phyloP scores from a whole-genome alignment of 2,888 invertebrate genomes.

The Sialis fuliginosa region DNA sequence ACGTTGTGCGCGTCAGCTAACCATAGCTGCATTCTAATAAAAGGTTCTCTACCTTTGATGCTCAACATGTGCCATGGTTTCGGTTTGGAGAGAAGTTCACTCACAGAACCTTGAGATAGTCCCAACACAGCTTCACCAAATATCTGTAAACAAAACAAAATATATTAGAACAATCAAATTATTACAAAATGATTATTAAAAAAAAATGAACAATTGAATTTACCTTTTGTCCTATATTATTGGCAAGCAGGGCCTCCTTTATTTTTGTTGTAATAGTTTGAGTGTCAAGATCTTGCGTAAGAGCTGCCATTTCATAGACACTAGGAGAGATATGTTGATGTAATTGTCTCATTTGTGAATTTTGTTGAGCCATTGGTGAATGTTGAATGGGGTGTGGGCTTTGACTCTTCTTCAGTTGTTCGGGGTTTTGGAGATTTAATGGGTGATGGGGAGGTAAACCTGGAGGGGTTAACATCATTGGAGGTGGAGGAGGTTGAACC shows the following conservation, averaged over 20 bases:
- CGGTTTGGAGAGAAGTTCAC: conserved; percentile 91
- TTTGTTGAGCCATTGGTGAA: conserved; percentile 42
- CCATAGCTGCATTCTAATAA: conserved; percentile 95
- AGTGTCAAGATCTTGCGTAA: conserved; percentile 92
- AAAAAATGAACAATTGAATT: conserved; percentile 8
- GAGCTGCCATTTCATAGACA: conserved; percentile 92
- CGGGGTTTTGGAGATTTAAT: conserved; percentile 43
- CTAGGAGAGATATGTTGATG: conserved; percentile 84
- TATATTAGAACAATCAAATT: background rate
- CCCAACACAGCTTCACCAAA: conserved; percentile 97
- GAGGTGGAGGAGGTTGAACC: conserved; percentile 31
- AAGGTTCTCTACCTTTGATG: conserved; percentile 92
- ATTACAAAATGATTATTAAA: conserved; percentile 2
- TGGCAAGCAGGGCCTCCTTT: conserved; percentile 88
- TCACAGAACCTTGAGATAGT: conserved; percentile 90
- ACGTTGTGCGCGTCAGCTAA: conserved; percentile 89
- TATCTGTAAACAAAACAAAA: conserved; percentile 35
- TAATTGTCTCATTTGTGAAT: conserved; percentile 48
- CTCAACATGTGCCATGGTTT: conserved; percentile 99
- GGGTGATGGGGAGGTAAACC: conserved; percentile 60
- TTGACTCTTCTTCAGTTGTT: conserved; percentile 39
- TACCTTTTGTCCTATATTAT: conserved; percentile 93
- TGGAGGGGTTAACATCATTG: conserved; percentile 57
- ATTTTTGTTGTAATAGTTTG: conserved; percentile 92
- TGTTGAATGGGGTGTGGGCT: conserved; percentile 32